Percentiles rank a stretch among this genome's conserved stretches.
phyloP scores from a whole-genome alignment of 2,113 vertebrate species.

The Actinemys pallida region DNA sequence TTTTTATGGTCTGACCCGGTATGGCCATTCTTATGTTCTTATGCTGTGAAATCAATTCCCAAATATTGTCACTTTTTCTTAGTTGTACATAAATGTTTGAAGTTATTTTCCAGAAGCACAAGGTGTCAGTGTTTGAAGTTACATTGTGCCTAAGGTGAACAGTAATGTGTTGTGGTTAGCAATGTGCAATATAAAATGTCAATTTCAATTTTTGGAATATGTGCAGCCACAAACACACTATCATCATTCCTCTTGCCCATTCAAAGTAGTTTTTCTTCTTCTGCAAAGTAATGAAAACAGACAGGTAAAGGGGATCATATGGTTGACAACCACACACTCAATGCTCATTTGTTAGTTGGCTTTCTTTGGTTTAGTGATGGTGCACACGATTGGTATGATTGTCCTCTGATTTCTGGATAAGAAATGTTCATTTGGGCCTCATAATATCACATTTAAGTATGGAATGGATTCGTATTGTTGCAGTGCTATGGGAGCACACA shows the following conservation, averaged over 20 bases:
- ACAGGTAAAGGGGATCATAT: constrained; percentile 19
- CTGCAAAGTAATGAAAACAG: constrained; percentile 36
- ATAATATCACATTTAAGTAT: not conserved
- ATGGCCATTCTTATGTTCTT: no score
- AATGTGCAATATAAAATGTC: constrained; percentile 50
- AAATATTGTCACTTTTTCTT: constrained; percentile 1
- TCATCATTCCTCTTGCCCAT: constrained; percentile 45
- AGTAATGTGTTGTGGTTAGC: constrained; percentile 24
- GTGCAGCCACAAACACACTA: constrained; percentile 27
- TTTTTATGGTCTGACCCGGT: not conserved
- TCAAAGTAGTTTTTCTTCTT: constrained; percentile 55
- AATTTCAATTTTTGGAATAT: constrained; percentile 61
- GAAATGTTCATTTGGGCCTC: not conserved
- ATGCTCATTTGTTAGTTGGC: not conserved
- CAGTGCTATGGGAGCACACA: not conserved
- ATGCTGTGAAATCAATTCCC: not conserved
- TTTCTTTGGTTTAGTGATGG: constrained; percentile 4
- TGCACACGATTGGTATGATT: not conserved
- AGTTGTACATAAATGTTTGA: constrained; percentile 20
- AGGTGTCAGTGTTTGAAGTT: constrained; percentile 25
- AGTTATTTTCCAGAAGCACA: constrained; percentile 13
- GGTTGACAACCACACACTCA: not conserved
- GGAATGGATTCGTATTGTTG: not conserved
- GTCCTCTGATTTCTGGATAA: constrained; percentile 3
- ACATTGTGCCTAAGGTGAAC: constrained; percentile 33